phyloP scores from a whole-genome alignment of 1,140 invertebrate species.

The Zelostemma sp. region DNA sequence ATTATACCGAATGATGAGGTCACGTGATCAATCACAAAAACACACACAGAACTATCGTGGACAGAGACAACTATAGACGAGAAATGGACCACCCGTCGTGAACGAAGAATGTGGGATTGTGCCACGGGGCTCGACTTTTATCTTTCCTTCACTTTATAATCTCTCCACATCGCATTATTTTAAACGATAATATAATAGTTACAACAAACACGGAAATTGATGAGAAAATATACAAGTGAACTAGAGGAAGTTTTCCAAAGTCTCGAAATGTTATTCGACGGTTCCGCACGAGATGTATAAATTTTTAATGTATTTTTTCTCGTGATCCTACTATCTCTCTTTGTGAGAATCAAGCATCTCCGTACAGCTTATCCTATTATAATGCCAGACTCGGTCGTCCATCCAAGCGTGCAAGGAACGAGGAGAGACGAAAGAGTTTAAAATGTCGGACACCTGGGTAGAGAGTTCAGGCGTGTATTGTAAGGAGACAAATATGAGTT shows the following conservation, averaged over 20 bases:
- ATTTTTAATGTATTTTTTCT: no score
- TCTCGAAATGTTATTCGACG: no score
- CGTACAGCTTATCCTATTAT: constrained; percentile 51
- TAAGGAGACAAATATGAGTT: constrained; percentile 68
- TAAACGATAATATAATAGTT: no score
- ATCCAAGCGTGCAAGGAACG: constrained; percentile 25
- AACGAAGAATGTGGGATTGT: constrained; percentile 69
- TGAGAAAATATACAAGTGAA: no score
- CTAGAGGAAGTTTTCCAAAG: no score
- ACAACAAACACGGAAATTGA: no score
- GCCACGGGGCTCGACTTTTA: constrained; percentile 39
- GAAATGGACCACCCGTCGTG: constrained; percentile 66
- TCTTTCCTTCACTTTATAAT: constrained; percentile 22
- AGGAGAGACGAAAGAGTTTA: constrained; percentile 57
- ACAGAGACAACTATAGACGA: constrained; percentile 55
- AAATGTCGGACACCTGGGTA: constrained; percentile 62
- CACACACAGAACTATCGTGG: constrained; percentile 65
- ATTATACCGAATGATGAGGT: constrained; percentile 68
- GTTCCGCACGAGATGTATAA: no score
- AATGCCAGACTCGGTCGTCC: constrained; percentile 48
- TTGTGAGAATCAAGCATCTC: constrained; percentile 13
- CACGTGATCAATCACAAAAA: constrained; percentile 70
- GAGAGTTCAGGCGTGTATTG: constrained; percentile 63
- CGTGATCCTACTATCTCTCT: no score
- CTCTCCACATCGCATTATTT: constrained; percentile 1